phyloP scores from a whole-genome alignment of 2,888 invertebrate genomes.

The Lepidocyrtinus sp. region DNA sequence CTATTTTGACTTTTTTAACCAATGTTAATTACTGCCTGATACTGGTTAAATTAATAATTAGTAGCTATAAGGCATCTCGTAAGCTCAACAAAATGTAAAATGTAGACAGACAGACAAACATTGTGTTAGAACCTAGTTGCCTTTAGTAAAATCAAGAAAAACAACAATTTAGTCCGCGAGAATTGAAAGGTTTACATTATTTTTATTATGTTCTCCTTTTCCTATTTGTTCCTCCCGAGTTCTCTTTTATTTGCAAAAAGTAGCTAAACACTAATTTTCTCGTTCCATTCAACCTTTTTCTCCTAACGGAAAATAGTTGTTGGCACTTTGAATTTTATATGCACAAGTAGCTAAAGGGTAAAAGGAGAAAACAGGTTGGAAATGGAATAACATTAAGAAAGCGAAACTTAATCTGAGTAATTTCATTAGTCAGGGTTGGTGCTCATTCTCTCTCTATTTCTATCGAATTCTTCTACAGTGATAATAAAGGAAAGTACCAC shows the following conservation, averaged over 20 bases:
- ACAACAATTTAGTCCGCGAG: no score
- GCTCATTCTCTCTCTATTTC: conserved; percentile 22
- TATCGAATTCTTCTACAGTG: no score
- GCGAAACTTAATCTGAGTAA: conserved; percentile 52
- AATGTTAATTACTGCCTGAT: no score
- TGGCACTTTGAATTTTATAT: conserved; percentile 38
- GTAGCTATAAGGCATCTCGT: no score
- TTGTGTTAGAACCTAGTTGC: no score
- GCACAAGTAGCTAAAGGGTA: conserved; percentile 21
- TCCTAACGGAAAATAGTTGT: conserved; percentile 24
- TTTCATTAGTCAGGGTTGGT: conserved; percentile 47
- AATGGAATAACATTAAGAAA: not conserved
- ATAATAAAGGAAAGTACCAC: no score
- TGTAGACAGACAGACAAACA: no score
- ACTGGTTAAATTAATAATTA: no score
- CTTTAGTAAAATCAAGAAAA: no score
- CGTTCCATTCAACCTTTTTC: conserved; percentile 20
- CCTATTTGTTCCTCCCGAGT: conserved; percentile 3
- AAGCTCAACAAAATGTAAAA: no score
- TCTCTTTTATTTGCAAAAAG: not conserved
- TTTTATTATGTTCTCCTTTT: conserved; percentile 27
- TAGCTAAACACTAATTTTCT: not conserved
- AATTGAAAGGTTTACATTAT: no score
- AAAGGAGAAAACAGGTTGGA: not conserved
- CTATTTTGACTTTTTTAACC: no score